These are phyloP conservation scores for Macrobrachium rosenbergii DNA, from an alignment of 1,140 invertebrate species.

Conservation along the genomic window DNA sequence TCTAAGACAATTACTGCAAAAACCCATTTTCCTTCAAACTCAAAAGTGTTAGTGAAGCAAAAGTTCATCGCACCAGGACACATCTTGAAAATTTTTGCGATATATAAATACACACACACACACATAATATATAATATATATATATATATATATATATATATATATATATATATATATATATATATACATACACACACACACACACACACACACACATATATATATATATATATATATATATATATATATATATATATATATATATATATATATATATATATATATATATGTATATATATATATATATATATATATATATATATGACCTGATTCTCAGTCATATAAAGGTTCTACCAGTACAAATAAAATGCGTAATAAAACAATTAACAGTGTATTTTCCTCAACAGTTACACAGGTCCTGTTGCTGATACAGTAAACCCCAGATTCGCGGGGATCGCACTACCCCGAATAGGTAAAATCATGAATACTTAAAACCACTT, in stretches of 20 bases:
- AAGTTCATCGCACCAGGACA: not conserved
- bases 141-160: constrained; percentile 23
- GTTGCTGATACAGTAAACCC: too few species aligned
- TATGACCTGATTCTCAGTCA: too few species aligned
- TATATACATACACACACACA: constrained; percentile 28
- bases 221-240: constrained; percentile 42
- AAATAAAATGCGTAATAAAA: too few species aligned
- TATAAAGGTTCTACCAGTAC: too few species aligned
- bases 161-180: constrained; percentile 25
- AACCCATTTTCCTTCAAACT: not conserved
- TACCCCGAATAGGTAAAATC: too few species aligned
- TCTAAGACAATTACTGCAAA: not conserved
- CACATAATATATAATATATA: constrained; percentile 12
- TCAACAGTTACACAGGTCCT: too few species aligned
- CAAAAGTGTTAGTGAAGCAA: not conserved
- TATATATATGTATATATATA: constrained; percentile 39
- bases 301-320: constrained; percentile 14
- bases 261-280: constrained; percentile 30
- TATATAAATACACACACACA: not conserved
- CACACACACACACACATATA: too few species aligned
- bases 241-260: constrained; percentile 34
- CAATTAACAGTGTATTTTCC: too few species aligned
- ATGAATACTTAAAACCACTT: too few species aligned
- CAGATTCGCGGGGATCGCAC: too few species aligned
- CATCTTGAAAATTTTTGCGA: not conserved